A percentile compares a stretch with the other conserved stretches of the same genome.
These are phyloP conservation scores for Phoebastria nigripes DNA, from an alignment of 2,797 vertebrate species.

Conservation along the genomic window DNA sequence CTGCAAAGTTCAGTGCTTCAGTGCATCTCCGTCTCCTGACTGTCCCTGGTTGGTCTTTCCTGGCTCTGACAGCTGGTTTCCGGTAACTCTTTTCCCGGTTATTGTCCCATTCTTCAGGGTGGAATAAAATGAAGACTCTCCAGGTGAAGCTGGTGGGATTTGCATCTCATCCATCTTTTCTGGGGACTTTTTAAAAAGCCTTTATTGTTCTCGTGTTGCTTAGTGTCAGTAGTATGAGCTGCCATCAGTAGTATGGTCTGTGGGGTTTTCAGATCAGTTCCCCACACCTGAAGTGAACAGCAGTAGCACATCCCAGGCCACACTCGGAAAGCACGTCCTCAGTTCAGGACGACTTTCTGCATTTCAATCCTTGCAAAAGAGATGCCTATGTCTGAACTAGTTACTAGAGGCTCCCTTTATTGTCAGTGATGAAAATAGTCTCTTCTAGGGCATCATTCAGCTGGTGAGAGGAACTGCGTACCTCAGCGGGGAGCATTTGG, in stretches of 20 bases:
- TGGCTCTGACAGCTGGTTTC: background rate
- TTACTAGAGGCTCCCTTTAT: background rate
- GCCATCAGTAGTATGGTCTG: background rate
- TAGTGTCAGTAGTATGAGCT: background rate
- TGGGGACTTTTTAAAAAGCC: background rate
- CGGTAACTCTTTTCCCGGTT: background rate
- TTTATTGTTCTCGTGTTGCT: background rate
- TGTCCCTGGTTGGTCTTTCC: background rate
- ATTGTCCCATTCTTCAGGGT: background rate
- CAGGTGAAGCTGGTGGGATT: background rate
- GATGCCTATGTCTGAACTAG: background rate
- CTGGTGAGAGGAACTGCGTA: background rate
- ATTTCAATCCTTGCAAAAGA: background rate
- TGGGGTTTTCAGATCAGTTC: background rate
- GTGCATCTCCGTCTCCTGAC: background rate
- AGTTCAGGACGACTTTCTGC: background rate
- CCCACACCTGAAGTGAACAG: background rate
- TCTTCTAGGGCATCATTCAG: background rate
- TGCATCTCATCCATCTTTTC: background rate
- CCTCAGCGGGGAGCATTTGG: background rate
- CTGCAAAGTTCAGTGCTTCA: background rate
- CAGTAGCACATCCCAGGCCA: rapidly evolving
- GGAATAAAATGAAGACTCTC: background rate
- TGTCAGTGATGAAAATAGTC: background rate
- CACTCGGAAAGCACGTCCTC: background rate